A percentile compares a stretch with the other conserved stretches of the same genome.
Evolutionary conservation across 2,888 invertebrate species (phyloP).

Genomic region (Platynereis dumerilii): DNA sequence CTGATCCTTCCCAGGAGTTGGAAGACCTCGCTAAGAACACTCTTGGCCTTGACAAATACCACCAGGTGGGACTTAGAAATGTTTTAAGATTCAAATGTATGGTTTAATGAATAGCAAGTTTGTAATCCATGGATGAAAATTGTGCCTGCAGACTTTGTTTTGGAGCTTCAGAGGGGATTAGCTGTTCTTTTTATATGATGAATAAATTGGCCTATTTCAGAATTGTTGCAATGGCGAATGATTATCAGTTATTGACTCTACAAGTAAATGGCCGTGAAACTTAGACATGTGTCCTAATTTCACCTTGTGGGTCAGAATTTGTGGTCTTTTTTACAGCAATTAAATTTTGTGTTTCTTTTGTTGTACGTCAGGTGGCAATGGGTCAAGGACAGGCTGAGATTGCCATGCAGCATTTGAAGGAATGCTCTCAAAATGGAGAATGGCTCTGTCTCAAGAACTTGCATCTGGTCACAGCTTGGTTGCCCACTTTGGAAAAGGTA

Average conservation of each 20-base stretch:
- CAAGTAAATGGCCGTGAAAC: no score
- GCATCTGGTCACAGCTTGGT: slow-evolving; percentile 77
- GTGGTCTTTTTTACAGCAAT: neutral
- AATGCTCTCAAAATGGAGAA: slow-evolving; percentile 71
- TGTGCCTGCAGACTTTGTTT: no score
- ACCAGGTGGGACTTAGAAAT: slow-evolving; percentile 67
- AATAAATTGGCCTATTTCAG: no score
- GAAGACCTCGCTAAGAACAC: slow-evolving; percentile 70
- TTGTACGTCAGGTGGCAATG: slow-evolving; percentile 80
- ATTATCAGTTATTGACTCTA: no score
- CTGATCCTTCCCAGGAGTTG: slow-evolving; percentile 87
- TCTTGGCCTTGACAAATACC: slow-evolving; percentile 67
- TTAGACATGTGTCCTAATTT: neutral
- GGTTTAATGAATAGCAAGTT: no score
- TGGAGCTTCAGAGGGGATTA: no score
- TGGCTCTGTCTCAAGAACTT: slow-evolving; percentile 85
- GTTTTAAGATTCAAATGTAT: no score
- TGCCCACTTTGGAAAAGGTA: slow-evolving; percentile 73
- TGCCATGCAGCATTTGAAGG: slow-evolving; percentile 70
- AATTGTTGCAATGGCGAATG: no score
- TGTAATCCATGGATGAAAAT: no score
- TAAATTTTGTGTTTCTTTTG: slow-evolving; percentile 18
- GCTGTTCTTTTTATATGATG: no score
- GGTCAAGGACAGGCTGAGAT: slow-evolving; percentile 79
- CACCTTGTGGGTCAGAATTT: neutral